Conservation (phyloP, 2,113 vertebrate genomes). For the Columbina picui region DNA sequence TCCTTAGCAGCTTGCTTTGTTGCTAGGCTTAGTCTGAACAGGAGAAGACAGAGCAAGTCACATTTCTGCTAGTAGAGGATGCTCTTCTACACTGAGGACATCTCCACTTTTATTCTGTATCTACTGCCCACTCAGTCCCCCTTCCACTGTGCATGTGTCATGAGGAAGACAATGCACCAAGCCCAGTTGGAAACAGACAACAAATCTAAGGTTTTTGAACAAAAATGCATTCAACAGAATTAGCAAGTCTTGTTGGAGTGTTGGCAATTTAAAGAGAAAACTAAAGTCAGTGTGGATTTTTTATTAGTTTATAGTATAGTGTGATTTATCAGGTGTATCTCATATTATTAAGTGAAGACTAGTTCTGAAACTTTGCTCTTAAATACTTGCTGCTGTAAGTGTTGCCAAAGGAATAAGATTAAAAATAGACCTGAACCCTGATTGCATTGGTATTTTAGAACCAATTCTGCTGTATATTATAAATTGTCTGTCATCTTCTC, state of each 20-base stretch:
- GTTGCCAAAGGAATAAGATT: background rate
- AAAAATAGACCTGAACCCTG: conserved; percentile 13
- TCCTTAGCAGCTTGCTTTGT: background rate
- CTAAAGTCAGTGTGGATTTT: background rate
- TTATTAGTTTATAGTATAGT: background rate
- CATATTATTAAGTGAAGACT: background rate
- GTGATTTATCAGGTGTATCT: background rate
- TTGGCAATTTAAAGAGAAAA: background rate
- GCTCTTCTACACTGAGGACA: background rate
- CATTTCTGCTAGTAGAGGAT: rapidly evolving
- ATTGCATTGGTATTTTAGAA: background rate
- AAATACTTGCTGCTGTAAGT: background rate
- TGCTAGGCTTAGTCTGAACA: background rate
- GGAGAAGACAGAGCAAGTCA: background rate
- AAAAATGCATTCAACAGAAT: background rate
- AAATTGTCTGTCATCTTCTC: background rate
- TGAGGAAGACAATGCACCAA: background rate
- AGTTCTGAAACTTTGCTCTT: conserved; percentile 13
- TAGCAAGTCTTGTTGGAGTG: background rate
- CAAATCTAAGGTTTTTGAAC: background rate
- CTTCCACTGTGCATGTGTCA: background rate
- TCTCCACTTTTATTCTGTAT: background rate
- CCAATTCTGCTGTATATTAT: background rate
- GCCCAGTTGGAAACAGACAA: background rate
- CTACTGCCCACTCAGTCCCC: background rate